phyloP scores from a whole-genome alignment of 2,113 vertebrate genomes.

The Sebastes fasciatus region DNA sequence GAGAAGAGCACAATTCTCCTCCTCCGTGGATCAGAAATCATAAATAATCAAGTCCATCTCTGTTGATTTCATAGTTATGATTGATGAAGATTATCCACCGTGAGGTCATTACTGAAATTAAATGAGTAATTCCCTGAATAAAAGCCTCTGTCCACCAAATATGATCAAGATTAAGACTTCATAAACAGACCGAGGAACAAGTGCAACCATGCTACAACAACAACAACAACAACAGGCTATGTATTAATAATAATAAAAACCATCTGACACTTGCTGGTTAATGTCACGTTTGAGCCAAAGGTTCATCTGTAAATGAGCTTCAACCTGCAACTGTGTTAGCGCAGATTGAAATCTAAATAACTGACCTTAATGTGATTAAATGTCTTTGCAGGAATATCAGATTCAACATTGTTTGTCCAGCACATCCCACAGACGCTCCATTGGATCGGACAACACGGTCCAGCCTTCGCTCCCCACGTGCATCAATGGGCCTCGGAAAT shows the following conservation, averaged over 20 bases:
- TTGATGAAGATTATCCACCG: neutral
- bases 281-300: conserved; percentile 12
- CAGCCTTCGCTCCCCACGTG: too few species aligned
- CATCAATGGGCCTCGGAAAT: too few species aligned
- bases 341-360: neutral
- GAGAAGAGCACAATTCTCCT: neutral
- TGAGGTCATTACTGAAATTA: conserved; percentile 1
- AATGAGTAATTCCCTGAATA: conserved; percentile 9
- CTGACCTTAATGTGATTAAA: neutral
- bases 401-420: too few species aligned
- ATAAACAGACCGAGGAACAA: neutral
- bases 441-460: too few species aligned
- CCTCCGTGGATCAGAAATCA: neutral
- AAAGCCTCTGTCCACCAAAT: neutral
- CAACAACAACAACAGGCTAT: too few species aligned
- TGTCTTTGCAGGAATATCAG: neutral
- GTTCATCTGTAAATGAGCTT: conserved; percentile 9
- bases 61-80: neutral
- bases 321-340: neutral
- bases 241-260: too few species aligned
- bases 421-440: too few species aligned
- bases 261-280: conserved; percentile 24
- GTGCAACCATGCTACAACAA: neutral
- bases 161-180: neutral
- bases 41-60: neutral